These are phyloP conservation scores for Hypomecis punctinalis DNA, from an alignment of 2,888 invertebrate species.

Conservation along the genomic window DNA sequence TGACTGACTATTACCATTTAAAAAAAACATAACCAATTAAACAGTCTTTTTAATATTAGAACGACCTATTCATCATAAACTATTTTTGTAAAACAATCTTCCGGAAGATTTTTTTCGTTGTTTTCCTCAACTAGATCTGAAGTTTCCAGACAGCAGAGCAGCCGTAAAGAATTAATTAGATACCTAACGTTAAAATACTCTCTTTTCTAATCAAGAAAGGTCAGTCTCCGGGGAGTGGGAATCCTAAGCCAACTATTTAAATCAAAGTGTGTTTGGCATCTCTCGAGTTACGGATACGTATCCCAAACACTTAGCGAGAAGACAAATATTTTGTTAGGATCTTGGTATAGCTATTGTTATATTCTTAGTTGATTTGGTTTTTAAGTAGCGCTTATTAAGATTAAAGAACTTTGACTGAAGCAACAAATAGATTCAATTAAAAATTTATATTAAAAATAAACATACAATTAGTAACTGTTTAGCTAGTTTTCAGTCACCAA, in stretches of 20 bases:
- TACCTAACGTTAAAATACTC: constrained; percentile 7
- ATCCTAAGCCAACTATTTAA: constrained; percentile 20
- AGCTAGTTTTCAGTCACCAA: too few relatives aligned
- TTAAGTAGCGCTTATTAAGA: not conserved
- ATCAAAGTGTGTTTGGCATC: constrained; percentile 22
- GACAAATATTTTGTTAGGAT: constrained; percentile 16
- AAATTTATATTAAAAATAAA: too few relatives aligned
- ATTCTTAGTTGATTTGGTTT: constrained; percentile 2
- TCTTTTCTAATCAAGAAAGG: constrained; percentile 9
- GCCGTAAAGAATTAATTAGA: constrained; percentile 3
- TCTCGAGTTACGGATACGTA: constrained; percentile 22
- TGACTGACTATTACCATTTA: too few relatives aligned
- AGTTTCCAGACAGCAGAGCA: not conserved
- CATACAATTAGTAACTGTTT: too few relatives aligned
- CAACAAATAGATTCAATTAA: too few relatives aligned
- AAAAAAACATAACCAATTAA: too few relatives aligned
- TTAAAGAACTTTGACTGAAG: too few relatives aligned
- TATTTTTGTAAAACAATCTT: too few relatives aligned
- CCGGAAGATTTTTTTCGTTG: too few relatives aligned
- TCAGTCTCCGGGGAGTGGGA: not conserved
- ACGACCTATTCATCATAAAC: too few relatives aligned
- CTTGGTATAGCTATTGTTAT: constrained; percentile 15
- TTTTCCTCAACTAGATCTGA: not conserved
- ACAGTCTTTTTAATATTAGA: too few relatives aligned
- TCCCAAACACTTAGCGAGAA: constrained; percentile 14